Base-by-base conservation (phyloP, 2,888 invertebrate genomes). In the Chrysolina oricalcia region DNA sequence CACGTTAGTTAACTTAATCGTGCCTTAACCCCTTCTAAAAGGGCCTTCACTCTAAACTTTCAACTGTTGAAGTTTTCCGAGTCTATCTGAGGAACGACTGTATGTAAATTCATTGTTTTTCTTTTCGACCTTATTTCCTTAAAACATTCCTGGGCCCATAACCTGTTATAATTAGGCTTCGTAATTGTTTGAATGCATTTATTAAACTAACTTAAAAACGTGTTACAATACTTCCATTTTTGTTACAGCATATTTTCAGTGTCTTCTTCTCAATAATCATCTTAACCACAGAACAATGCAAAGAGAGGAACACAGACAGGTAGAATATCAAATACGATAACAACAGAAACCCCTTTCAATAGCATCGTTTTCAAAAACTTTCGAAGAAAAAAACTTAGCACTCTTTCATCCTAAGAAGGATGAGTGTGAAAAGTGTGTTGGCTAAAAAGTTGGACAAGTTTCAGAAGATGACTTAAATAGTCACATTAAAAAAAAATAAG, bases 121-220 rank as follows among this genome's bases (percentile, higher is more conserved):
- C 10, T 5, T 5, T 27, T 27, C 10, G 43, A 43, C 13, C 8
- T 43, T 13, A 2, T 46, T 46, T 46, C n/a, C 46, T 46, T 46
- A 46, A 46, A 11, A 46, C 79, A 78, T 78, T n/a, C 76, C 78
- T 23, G 79, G 43, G n/a, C n/a, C n/a, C n/a, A n/a, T n/a, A n/a
- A n/a, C n/a, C n/a, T n/a, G n/a, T n/a, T n/a, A n/a, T n/a, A n/a
- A n/a, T n/a, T n/a, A n/a, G n/a, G n/a, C n/a, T n/a, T n/a, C n/a
- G n/a, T n/a, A n/a, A n/a, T n/a, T n/a, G n/a, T n/a, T n/a, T n/a
- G n/a, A n/a, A n/a, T n/a, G n/a, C n/a, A n/a, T n/a, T n/a, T n/a
- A n/a, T n/a, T n/a, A n/a, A n/a, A n/a, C n/a, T n/a, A n/a, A n/a
- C n/a, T n/a, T n/a, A n/a, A n/a, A n/a, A n/a, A n/a, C n/a, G n/a